These are phyloP conservation scores for Poeciliopsis infans DNA, from an alignment of 2,797 vertebrate genomes.

Conservation along the genomic window DNA sequence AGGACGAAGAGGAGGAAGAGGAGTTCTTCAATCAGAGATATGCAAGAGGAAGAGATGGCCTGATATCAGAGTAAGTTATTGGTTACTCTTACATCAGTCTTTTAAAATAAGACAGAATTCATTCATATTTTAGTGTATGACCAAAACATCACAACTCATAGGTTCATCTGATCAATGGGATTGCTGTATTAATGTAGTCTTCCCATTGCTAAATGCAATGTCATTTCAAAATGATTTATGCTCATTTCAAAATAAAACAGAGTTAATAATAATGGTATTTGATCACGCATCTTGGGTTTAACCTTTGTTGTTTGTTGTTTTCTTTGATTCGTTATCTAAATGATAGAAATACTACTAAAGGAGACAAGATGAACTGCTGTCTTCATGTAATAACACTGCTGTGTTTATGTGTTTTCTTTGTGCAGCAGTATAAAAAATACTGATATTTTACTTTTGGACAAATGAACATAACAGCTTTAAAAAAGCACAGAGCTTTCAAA, in stretches of 20 bases:
- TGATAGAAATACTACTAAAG: not conserved
- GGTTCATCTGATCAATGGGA: not conserved
- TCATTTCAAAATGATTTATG: not conserved
- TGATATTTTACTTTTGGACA: not conserved
- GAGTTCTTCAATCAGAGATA: conserved; percentile 98
- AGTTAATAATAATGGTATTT: not conserved
- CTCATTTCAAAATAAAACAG: not conserved
- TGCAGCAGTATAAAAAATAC: not conserved
- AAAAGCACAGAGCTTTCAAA: not conserved
- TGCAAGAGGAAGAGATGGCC: conserved; percentile 88
- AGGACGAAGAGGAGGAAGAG: conserved; percentile 98
- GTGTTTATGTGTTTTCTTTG: not conserved
- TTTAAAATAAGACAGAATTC: conserved; percentile 27
- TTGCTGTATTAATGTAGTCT: too few relatives aligned
- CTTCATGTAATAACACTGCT: not conserved
- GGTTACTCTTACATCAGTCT: conserved; percentile 9
- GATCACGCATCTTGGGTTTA: not conserved
- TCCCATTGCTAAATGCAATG: not conserved
- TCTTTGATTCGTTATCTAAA: not conserved
- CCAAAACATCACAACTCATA: not conserved
- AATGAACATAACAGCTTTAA: not conserved
- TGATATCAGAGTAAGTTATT: conserved; percentile 96
- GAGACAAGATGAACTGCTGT: not conserved
- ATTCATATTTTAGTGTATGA: not conserved
- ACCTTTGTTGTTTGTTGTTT: not conserved